These are phyloP conservation scores for Leptonema lineaticorne DNA, from an alignment of 1,140 invertebrate genomes.

Conservation along the genomic window DNA sequence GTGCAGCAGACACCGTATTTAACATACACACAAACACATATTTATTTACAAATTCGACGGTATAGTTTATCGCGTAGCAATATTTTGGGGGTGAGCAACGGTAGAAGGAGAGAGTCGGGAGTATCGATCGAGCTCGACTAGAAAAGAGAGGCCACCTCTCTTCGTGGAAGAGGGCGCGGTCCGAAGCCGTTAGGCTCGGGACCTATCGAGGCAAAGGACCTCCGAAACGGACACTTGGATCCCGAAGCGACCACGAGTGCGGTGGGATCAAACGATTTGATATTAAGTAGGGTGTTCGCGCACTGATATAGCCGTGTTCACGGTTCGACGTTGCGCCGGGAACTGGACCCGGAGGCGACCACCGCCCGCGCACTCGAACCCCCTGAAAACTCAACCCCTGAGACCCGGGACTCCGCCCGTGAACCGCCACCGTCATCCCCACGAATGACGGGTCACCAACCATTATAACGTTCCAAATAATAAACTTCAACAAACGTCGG, in stretches of 20 bases:
- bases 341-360: constrained; percentile 47
- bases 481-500: no score
- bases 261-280: constrained; percentile 36
- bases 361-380: constrained; percentile 39
- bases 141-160: not conserved
- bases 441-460: not conserved
- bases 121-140: not conserved
- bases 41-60: no score
- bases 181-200: not conserved
- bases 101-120: no score
- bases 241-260: not conserved
- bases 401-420: constrained; percentile 22
- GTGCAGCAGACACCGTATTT: no score
- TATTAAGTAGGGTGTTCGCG: constrained; percentile 41
- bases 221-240: not conserved
- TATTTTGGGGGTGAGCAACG: no score
- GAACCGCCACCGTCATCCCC: not conserved
- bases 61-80: no score
- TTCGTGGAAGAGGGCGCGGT: no score
- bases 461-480: no score
- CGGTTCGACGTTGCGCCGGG: constrained; percentile 50
- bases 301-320: constrained; percentile 44
- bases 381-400: constrained; percentile 44
- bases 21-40: no score
- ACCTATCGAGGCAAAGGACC: not conserved